A percentile compares a stretch with the other conserved stretches of the same genome.
Conservation (phyloP, 2,113 vertebrate species). For the Stictonetta naevosa region DNA sequence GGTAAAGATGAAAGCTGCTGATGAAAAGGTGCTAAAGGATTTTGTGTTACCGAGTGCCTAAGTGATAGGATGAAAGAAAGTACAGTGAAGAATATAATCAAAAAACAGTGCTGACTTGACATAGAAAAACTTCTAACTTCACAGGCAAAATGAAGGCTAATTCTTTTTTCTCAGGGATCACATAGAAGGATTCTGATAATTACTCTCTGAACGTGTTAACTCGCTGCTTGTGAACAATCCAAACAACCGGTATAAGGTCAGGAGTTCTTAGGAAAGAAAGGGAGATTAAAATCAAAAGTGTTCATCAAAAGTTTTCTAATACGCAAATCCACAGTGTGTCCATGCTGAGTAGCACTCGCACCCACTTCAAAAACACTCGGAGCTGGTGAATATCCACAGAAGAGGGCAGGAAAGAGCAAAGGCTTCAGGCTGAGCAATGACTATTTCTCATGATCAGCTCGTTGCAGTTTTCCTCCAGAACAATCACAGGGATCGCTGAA, state of each 20-base stretch:
- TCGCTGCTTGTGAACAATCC: not conserved
- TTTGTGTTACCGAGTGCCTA: not conserved
- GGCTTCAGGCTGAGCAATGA: not conserved
- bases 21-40: not conserved
- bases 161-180: not conserved
- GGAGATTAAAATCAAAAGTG: not conserved
- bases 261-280: not conserved
- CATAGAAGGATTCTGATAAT: not conserved
- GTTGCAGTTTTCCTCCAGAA: not conserved
- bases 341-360: not conserved
- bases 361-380: not conserved
- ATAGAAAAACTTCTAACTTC: not conserved
- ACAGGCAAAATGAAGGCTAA: not conserved
- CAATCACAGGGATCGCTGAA: not conserved
- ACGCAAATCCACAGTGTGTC: not conserved
- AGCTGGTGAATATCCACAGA: not conserved
- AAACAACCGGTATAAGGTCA: not conserved
- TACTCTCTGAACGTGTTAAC: not conserved
- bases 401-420: not conserved
- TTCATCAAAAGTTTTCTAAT: not conserved
- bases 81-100: not conserved
- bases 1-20: not conserved
- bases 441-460: not conserved
- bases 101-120: not conserved
- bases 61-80: not conserved